Evolutionary conservation across 1,140 invertebrate genomes (phyloP).

Genomic region (Condylostylus longicornis): DNA sequence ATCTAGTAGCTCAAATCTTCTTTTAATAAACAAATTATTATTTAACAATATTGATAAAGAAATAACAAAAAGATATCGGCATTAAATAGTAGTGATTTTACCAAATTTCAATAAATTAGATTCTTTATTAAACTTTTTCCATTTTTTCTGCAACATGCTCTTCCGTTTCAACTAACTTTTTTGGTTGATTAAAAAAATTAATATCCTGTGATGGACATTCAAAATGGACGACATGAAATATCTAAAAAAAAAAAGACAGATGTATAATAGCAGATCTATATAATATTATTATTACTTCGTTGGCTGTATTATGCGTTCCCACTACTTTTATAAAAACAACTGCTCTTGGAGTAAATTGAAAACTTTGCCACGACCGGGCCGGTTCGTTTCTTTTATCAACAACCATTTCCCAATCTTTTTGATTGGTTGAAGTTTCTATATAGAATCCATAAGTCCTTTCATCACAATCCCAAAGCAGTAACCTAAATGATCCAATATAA

Average conservation of each 20-base stretch:
- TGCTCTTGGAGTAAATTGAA: conserved; percentile 64
- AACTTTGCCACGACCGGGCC: conserved; percentile 74
- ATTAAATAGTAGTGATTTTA: too few species aligned
- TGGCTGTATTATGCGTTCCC: conserved; percentile 91
- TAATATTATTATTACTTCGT: conserved; percentile 51
- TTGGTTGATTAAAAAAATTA: conserved; percentile 8
- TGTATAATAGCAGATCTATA: background rate
- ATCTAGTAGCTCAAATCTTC: too few species aligned
- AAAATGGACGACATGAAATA: conserved; percentile 96
- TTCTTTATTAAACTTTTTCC: too few species aligned
- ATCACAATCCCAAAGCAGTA: conserved; percentile 96
- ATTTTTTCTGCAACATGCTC: too few species aligned
- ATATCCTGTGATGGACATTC: conserved; percentile 69
- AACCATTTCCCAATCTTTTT: conserved; percentile 75
- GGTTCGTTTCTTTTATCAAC: conserved; percentile 44
- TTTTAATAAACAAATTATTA: too few species aligned
- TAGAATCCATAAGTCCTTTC: conserved; percentile 91
- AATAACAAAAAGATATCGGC: too few species aligned
- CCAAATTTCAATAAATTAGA: too few species aligned
- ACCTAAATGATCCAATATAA: conserved; percentile 74
- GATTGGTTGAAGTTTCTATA: conserved; percentile 88
- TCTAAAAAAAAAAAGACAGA: conserved; percentile 38
- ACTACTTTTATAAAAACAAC: conserved; percentile 90
- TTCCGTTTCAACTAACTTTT: too few species aligned
- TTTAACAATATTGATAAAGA: too few species aligned